Percentiles rank a stretch among this genome's conserved stretches.
These are phyloP conservation scores for Ectemnius lituratus DNA, from an alignment of 2,888 invertebrate species.

Conservation along the genomic window DNA sequence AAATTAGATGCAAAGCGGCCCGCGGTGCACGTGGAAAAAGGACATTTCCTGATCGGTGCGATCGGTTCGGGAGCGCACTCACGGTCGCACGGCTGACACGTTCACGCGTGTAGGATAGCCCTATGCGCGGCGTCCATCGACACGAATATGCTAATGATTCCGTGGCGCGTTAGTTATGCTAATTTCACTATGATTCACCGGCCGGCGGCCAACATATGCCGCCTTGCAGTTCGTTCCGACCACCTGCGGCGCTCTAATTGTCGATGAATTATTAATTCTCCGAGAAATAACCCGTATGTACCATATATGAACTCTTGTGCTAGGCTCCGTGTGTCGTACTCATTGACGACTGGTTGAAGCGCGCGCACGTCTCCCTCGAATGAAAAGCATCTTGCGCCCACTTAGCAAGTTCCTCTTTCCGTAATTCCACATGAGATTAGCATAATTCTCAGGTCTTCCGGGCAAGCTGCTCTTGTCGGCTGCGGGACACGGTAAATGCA, in stretches of 20 bases:
- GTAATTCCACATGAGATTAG: not conserved
- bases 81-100: constrained; percentile 38
- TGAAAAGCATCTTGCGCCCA: too few relatives aligned
- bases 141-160: constrained; percentile 72
- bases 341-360: too few relatives aligned
- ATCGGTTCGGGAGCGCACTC: constrained; percentile 31
- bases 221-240: constrained; percentile 66
- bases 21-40: constrained; percentile 42
- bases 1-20: constrained; percentile 44
- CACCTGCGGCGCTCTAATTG: constrained; percentile 72
- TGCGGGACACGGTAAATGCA: not conserved
- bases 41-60: constrained; percentile 38
- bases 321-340: not conserved
- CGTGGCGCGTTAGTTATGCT: constrained; percentile 70
- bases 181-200: constrained; percentile 74
- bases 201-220: constrained; percentile 67
- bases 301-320: constrained; percentile 25
- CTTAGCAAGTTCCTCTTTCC: not conserved
- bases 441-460: constrained; percentile 1
- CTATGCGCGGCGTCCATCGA: constrained; percentile 57
- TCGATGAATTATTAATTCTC: constrained; percentile 71
- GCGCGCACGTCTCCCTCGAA: too few relatives aligned
- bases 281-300: constrained; percentile 37
- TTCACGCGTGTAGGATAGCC: constrained; percentile 52
- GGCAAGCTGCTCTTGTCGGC: not conserved